Evolutionary conservation across 2,113 vertebrate genomes (phyloP).

Genomic region (Choloepus hoffmanni): DNA sequence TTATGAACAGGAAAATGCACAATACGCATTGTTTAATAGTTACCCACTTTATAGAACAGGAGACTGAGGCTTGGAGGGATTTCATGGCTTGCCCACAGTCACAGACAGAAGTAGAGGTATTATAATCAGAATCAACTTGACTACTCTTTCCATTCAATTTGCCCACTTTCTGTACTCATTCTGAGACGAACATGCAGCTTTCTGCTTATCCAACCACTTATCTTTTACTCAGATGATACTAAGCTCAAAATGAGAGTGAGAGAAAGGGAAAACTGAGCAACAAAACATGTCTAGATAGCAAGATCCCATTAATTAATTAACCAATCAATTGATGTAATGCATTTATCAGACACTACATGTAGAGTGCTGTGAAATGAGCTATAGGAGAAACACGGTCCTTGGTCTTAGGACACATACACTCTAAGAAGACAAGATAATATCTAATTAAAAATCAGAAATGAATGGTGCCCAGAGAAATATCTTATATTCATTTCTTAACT

Average conservation of each 20-base stretch:
- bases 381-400: not conserved
- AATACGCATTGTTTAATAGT: not conserved
- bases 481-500: not conserved
- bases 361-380: not conserved
- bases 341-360: not conserved
- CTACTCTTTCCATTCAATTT: not conserved
- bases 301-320: too few species aligned
- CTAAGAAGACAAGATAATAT: not conserved
- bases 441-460: not conserved
- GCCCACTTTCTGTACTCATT: rapidly evolving
- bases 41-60: not conserved
- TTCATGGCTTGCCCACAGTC: not conserved
- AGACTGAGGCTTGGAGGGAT: not conserved
- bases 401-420: rapidly evolving
- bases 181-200: not conserved
- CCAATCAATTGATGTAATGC: not conserved
- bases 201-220: not conserved
- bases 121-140: not conserved
- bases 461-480: not conserved
- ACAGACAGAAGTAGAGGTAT: not conserved
- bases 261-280: not conserved
- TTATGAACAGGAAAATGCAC: not conserved
- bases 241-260: not conserved
- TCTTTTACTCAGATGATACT: not conserved
- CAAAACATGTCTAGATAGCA: not conserved